Conservation (phyloP, 2,113 vertebrate species). For the Conger conger region DNA sequence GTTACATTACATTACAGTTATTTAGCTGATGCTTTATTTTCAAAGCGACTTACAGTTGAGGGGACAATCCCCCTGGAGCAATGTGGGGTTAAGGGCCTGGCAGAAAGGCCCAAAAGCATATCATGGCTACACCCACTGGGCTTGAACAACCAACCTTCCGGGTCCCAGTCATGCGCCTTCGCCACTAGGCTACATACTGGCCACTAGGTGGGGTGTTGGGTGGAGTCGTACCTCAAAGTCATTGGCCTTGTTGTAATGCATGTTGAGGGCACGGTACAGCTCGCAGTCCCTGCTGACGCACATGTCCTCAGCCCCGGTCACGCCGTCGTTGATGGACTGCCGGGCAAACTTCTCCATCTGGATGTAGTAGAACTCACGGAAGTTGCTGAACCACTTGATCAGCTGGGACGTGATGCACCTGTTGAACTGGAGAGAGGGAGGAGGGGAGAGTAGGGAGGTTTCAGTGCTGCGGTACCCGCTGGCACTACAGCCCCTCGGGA, state of each 20-base stretch:
- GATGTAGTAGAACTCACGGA: constrained; percentile 99
- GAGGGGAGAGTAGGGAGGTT: neutral
- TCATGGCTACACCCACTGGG: too few species aligned
- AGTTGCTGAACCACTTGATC: constrained; percentile 99
- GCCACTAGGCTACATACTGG: neutral
- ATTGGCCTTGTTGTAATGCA: constrained; percentile 99
- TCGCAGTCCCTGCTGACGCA: constrained; percentile 93
- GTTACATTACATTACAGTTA: too few species aligned
- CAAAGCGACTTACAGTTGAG: too few species aligned
- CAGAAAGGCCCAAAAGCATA: too few species aligned
- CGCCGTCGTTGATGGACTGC: constrained; percentile 94
- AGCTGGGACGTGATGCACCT: constrained; percentile 99
- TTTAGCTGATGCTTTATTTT: too few species aligned
- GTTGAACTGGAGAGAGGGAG: constrained; percentile 83
- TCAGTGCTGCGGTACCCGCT: too few species aligned
- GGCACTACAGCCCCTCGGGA: too few species aligned
- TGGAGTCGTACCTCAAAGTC: constrained; percentile 91
- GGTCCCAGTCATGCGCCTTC: too few species aligned
- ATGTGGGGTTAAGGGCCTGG: too few species aligned
- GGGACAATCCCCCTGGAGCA: too few species aligned
- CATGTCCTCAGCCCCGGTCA: constrained; percentile 87
- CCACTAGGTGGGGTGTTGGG: constrained; percentile 36
- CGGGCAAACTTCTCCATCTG: constrained; percentile 99
- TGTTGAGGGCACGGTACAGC: constrained; percentile 97
- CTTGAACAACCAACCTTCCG: too few species aligned